These are phyloP conservation scores for Meloe dianella DNA, from an alignment of 2,888 invertebrate species.

Conservation along the genomic window DNA sequence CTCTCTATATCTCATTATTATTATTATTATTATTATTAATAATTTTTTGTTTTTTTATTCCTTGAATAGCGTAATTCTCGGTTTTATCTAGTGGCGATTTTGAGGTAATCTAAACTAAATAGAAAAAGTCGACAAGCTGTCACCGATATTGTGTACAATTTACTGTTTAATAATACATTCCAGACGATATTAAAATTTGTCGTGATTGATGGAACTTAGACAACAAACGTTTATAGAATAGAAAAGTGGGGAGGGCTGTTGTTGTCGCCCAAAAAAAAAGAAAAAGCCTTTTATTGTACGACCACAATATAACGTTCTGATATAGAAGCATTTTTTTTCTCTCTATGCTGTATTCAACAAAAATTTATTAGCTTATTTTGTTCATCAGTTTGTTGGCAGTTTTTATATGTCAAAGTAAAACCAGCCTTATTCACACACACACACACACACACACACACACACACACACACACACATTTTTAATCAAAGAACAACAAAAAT, in stretches of 20 bases:
- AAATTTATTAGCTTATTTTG: conserved; percentile 42
- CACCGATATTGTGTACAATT: conserved; percentile 58
- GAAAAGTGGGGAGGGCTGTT: conserved; percentile 49
- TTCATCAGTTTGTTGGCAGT: conserved; percentile 28
- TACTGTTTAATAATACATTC: conserved; percentile 59
- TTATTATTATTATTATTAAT: background rate
- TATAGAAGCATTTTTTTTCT: conserved; percentile 48
- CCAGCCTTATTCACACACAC: too few species aligned
- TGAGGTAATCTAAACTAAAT: conserved; percentile 19
- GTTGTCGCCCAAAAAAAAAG: conserved; percentile 33
- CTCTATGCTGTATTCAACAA: conserved; percentile 29
- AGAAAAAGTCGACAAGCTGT: conserved; percentile 56
- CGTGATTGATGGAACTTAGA: conserved; percentile 60
- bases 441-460: too few species aligned
- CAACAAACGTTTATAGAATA: conserved; percentile 51
- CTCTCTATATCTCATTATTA: background rate
- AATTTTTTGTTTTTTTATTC: too few species aligned
- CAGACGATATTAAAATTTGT: conserved; percentile 60
- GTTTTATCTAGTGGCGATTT: conserved; percentile 9
- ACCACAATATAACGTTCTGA: conserved; percentile 39
- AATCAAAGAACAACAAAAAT: conserved; percentile 6
- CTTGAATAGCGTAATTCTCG: conserved; percentile 13
- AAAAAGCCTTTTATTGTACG: conserved; percentile 44
- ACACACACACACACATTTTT: background rate
- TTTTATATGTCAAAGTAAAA: conserved; percentile 10